Percentiles rank a stretch among this genome's conserved stretches.
These are phyloP conservation scores for Anarsia innoxiella DNA, from an alignment of 2,888 invertebrate genomes.

Conservation along the genomic window DNA sequence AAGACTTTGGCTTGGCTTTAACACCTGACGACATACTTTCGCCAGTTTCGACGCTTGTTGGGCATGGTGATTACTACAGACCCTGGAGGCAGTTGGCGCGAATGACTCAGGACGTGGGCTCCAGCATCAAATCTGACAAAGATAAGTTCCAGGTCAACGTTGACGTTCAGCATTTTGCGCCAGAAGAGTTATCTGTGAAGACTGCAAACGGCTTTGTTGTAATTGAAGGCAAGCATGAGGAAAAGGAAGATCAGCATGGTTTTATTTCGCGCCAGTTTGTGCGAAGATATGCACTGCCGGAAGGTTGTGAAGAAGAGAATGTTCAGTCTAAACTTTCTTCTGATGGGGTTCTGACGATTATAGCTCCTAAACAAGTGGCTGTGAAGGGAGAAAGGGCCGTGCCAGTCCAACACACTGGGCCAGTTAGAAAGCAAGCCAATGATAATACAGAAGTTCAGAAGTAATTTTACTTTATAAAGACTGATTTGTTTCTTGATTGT, in stretches of 20 bases:
- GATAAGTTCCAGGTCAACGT: conserved; percentile 78
- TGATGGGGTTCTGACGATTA: conserved; percentile 82
- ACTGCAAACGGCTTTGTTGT: conserved; percentile 79
- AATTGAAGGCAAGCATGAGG: conserved; percentile 84
- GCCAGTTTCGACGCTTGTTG: conserved; percentile 16
- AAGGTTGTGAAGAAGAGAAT: conserved; percentile 79
- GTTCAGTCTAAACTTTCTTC: conserved; percentile 82
- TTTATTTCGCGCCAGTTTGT: conserved; percentile 82
- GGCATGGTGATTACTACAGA: conserved; percentile 42
- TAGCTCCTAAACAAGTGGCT: conserved; percentile 60
- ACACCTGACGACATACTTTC: conserved; percentile 55
- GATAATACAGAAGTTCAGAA: neutral
- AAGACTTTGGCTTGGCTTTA: conserved; percentile 58
- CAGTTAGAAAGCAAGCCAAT: conserved; percentile 49
- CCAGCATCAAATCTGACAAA: conserved; percentile 62
- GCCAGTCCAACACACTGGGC: conserved; percentile 75
- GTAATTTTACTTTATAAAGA: neutral
- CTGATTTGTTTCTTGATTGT: neutral
- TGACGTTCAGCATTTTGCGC: conserved; percentile 83
- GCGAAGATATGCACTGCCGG: conserved; percentile 81
- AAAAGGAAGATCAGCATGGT: conserved; percentile 82
- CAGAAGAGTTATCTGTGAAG: conserved; percentile 83
- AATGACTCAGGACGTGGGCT: conserved; percentile 56
- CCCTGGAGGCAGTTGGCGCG: conserved; percentile 50
- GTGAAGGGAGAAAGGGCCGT: conserved; percentile 48